Base-by-base conservation (phyloP, 2,113 vertebrate species). In the Sakesphorus luctuosus region DNA sequence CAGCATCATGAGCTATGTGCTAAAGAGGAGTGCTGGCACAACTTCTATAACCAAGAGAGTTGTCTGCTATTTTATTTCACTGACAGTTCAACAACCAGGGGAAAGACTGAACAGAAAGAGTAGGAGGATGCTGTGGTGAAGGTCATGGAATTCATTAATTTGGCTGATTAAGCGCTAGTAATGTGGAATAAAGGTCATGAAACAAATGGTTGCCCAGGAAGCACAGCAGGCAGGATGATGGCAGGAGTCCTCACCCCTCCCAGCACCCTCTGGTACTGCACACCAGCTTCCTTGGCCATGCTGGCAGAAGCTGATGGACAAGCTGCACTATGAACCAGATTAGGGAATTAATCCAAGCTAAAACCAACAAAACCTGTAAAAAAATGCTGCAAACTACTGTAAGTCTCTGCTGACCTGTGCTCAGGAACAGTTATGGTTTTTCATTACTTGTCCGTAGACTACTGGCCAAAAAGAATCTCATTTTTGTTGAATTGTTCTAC, bases 231-330 rank as follows among this genome's bases (percentile, higher is more conserved):
- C 47, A 55, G 15, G 50, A 31, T 10, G 29, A 65, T 0, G 1
- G 61, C 31, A 84, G 31, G 56, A 84, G 31, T 40, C 28, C 23
- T 58, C 55, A 49, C 9, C 40, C 44, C 13, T 74, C 35, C 73
- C 24, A 62, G 47, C 43, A 74, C 19, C 31, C 56, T 55, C 36
- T 12, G 3, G 58, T 8, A 11, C 33, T n/a, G 71, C 79, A 80
- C 38, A 93, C 13, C 0, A 0, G 44, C 36, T 65, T 29, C 25
- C 28, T 65, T 0, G 2, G 50, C 40, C 36, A 33, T 0, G 5
- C 33, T 68, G 61, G 24, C 43, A 49, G 0, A 6, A 84, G 36
- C 33, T 47, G 36, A 69, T 23, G 52, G 28, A 36, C 11, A 62
- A 90, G 18, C 15, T 50, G 33, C 63, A 50, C 21, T 33, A 25